These are phyloP conservation scores for Anorthoa munda DNA, from an alignment of 2,888 invertebrate species.

Conservation along the genomic window DNA sequence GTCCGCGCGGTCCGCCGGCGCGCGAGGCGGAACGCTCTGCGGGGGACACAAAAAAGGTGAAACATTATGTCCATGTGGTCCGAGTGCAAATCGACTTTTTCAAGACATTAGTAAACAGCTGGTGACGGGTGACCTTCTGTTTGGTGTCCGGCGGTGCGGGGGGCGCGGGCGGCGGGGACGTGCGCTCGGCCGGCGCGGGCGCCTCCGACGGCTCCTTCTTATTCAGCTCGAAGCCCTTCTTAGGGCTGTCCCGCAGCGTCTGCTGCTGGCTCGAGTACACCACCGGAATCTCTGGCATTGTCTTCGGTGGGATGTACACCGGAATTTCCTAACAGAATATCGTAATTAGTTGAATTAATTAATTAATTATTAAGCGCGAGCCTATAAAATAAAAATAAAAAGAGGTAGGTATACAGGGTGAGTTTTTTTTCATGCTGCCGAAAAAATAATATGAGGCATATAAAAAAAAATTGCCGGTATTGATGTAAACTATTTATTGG, in stretches of 20 bases:
- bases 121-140: conserved; percentile 15
- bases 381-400: too few species aligned
- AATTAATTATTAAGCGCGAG: too few species aligned
- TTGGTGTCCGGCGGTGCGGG: neutral
- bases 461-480: too few species aligned
- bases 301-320: conserved; percentile 78
- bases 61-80: too few species aligned
- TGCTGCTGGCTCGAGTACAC: conserved; percentile 79
- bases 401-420: too few species aligned
- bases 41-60: neutral
- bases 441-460: too few species aligned
- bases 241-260: conserved; percentile 83
- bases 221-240: conserved; percentile 81
- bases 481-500: too few species aligned
- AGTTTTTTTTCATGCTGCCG: too few species aligned
- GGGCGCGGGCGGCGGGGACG: conserved; percentile 44
- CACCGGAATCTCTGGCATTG: conserved; percentile 84
- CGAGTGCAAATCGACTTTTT: too few species aligned
- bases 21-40: conserved; percentile 39
- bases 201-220: conserved; percentile 57
- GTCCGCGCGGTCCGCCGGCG: conserved; percentile 17
- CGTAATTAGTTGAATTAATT: too few species aligned
- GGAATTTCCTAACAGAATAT: conserved; percentile 74
- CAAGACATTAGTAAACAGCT: too few species aligned
- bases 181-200: conserved; percentile 34